phyloP scores from a whole-genome alignment of 2,113 vertebrate genomes.

The Scomber colias region DNA sequence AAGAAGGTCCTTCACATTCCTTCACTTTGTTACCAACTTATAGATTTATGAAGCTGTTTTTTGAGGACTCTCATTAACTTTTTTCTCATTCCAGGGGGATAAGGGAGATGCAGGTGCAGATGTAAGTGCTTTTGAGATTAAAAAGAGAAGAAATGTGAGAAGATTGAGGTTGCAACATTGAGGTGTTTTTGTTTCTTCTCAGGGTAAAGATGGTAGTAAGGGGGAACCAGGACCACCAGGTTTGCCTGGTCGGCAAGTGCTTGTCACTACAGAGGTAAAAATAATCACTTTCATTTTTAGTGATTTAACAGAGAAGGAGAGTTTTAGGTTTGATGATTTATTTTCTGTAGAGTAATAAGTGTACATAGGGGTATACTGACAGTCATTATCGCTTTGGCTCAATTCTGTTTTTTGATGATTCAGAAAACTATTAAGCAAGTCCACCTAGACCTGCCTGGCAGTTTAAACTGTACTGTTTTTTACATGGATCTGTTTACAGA shows the following conservation, averaged over 20 bases:
- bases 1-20: conserved; percentile 71
- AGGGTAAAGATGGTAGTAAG: conserved; percentile 84
- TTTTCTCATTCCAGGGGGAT: conserved; percentile 76
- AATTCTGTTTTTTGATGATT: conserved; percentile 1
- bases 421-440: conserved; percentile 15
- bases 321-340: too few relatives aligned
- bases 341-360: not conserved
- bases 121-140: conserved; percentile 67
- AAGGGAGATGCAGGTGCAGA: conserved; percentile 77
- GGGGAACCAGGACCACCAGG: conserved; percentile 85
- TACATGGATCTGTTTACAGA: conserved; percentile 60
- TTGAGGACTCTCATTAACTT: not conserved
- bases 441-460: not conserved
- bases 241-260: conserved; percentile 79
- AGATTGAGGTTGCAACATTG: not conserved
- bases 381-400: not conserved
- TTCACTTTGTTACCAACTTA: not conserved
- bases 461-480: not conserved
- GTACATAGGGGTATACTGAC: not conserved
- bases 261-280: conserved; percentile 81
- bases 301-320: not conserved
- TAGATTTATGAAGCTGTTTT: not conserved
- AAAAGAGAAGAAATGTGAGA: not conserved
- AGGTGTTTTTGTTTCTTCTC: not conserved
- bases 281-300: not conserved